Evolutionary conservation across 2,888 invertebrate species (phyloP), one percentile per base, ranked within the genome.

Genomic region (Drosophila kuntzei): DNA sequence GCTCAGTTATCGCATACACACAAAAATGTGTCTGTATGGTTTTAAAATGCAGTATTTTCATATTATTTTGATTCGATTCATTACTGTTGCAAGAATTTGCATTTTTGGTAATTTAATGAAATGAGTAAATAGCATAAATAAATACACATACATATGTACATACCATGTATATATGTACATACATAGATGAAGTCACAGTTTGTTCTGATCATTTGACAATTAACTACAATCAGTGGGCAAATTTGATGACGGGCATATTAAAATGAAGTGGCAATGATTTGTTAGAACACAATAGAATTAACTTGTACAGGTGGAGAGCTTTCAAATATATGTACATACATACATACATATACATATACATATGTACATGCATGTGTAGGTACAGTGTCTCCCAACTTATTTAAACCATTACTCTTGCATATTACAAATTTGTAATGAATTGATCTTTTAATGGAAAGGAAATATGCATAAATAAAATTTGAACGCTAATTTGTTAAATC

Each of bases 221-320:
- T 6, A 51, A 36, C 22, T 2, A 50, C 16, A 71, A 27, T 27
- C 50, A 47, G 37, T 76, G 66, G 71, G 58, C 58, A 65, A 67
- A 74, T 74, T 79, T 70, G 67, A 71, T 79, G 79, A 79, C 75
- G 50, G 44, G 44, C 57, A 68, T 68, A 76, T 76, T 65, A 57
- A 76, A 65, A 78, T 71, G 61, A 78, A 76, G 71, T 77, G 76
- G 47, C 53, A 65, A 71, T 65, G 65, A 55, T 66, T 79, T 66
- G 60, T 63, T 79, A 63, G 58, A 76, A 64, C 36, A 78, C 76
- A 78, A 78, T 78, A 63, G 68, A 78, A 76, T 66, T 64, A 70
- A 71, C 58, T 76, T 65, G 41, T 67, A 39, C 51, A 51, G 61
- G 59, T 58, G 49, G 63, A 79, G 63, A 75, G 54, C 51, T 64